Conservation (phyloP, 2,113 vertebrate species). For the Pangasianodon hypophthalmus region DNA sequence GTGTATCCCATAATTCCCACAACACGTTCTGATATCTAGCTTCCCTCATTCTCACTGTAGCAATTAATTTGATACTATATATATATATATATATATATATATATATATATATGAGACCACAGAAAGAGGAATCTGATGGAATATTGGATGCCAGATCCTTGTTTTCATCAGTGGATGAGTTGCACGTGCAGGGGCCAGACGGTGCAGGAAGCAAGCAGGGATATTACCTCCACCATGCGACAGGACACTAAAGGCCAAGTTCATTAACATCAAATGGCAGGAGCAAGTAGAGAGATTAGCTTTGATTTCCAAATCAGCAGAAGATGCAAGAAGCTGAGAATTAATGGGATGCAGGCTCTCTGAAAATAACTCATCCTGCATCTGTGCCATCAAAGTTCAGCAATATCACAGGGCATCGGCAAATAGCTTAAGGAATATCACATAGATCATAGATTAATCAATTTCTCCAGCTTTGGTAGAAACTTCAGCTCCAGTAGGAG, state of each 20-base stretch:
- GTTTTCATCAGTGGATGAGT: background rate
- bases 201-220: background rate
- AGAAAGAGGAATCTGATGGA: background rate
- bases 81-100: no score
- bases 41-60: background rate
- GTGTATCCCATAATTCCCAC: background rate
- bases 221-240: slow-evolving; percentile 22
- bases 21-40: background rate
- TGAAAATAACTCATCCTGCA: slow-evolving; percentile 49
- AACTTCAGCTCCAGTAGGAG: background rate
- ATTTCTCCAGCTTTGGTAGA: background rate
- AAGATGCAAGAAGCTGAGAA: slow-evolving; percentile 57
- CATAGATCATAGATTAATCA: slow-evolving; percentile 51
- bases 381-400: slow-evolving; percentile 64
- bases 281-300: slow-evolving; percentile 62
- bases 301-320: slow-evolving; percentile 60
- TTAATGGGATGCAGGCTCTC: slow-evolving; percentile 60
- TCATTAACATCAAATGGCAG: slow-evolving; percentile 64
- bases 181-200: background rate
- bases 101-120: background rate
- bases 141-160: no score
- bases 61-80: background rate
- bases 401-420: slow-evolving; percentile 57
- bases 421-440: slow-evolving; percentile 57
- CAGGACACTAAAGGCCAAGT: slow-evolving; percentile 60